These are phyloP conservation scores for Paedocypris micromegethes DNA, from an alignment of 2,797 vertebrate species.

Conservation along the genomic window DNA sequence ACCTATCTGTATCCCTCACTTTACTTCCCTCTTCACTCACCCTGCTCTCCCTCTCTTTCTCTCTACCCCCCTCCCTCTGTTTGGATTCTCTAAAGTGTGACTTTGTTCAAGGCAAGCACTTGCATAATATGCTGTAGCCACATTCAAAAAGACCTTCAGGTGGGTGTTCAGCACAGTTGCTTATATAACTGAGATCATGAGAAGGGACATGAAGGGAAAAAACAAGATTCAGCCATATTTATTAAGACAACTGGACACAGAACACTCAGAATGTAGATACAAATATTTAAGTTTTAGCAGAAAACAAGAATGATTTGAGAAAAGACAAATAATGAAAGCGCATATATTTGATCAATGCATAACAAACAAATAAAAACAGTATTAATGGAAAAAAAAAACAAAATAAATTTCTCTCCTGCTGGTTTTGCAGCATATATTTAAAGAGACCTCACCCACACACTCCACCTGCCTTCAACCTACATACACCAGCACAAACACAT, in stretches of 20 bases:
- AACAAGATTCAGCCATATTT: not conserved
- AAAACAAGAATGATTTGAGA: too few species aligned
- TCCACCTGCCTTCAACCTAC: constrained; percentile 36
- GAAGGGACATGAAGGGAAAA: constrained; percentile 8
- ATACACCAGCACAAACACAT: constrained; percentile 7
- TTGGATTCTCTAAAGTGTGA: constrained; percentile 47
- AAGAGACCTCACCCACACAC: constrained; percentile 34
- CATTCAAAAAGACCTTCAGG: constrained; percentile 59
- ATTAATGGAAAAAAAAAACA: constrained; percentile 1
- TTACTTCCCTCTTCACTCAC: too few species aligned
- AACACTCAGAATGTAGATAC: too few species aligned
- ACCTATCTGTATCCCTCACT: too few species aligned
- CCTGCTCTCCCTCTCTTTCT: too few species aligned
- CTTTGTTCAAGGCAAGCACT: constrained; percentile 55
- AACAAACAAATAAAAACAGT: not conserved
- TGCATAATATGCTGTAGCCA: constrained; percentile 61
- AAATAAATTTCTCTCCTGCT: constrained; percentile 14
- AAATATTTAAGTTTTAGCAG: too few species aligned
- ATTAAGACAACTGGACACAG: too few species aligned
- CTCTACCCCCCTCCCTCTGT: not conserved
- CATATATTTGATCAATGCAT: too few species aligned
- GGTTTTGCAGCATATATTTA: constrained; percentile 31
- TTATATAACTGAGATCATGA: constrained; percentile 59
- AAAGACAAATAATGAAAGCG: too few species aligned
- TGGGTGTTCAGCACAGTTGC: constrained; percentile 60